These are phyloP conservation scores for Sisyra terminalis DNA, from an alignment of 2,888 invertebrate species.

Conservation along the genomic window DNA sequence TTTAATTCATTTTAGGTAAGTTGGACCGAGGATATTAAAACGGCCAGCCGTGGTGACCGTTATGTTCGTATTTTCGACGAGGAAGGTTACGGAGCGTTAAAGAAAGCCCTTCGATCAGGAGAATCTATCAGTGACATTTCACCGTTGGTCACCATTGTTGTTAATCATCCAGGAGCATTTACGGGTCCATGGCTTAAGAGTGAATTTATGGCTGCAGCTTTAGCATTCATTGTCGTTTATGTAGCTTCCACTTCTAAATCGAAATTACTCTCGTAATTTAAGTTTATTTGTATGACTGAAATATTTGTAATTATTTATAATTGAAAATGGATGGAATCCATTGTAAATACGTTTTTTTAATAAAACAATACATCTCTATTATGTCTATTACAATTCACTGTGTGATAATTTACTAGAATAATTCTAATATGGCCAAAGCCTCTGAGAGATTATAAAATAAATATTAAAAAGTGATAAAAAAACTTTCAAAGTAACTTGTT, in stretches of 20 bases:
- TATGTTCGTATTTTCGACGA: conserved; percentile 75
- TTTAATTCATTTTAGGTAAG: conserved; percentile 60
- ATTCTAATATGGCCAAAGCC: too few species aligned
- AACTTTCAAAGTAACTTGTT: too few species aligned
- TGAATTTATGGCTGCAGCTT: conserved; percentile 68
- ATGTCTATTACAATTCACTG: too few species aligned
- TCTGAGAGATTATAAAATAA: too few species aligned
- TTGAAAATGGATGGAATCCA: too few species aligned
- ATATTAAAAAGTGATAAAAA: too few species aligned
- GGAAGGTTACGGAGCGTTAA: conserved; percentile 75
- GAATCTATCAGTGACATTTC: conserved; percentile 49
- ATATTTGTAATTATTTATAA: too few species aligned
- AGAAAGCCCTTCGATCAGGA: conserved; percentile 62
- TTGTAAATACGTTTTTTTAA: too few species aligned
- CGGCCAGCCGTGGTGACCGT: conserved; percentile 66
- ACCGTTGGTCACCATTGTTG: conserved; percentile 50
- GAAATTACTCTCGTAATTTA: conserved; percentile 51
- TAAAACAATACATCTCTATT: too few species aligned
- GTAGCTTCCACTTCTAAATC: conserved; percentile 72
- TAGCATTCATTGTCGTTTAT: conserved; percentile 68
- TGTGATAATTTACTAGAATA: too few species aligned
- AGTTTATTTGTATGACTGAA: not conserved
- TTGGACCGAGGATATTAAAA: conserved; percentile 79
- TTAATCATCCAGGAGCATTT: conserved; percentile 67
- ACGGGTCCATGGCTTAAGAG: conserved; percentile 87